Evolutionary conservation across 1,140 invertebrate species (phyloP).

Genomic region (Ephestia elutella): DNA sequence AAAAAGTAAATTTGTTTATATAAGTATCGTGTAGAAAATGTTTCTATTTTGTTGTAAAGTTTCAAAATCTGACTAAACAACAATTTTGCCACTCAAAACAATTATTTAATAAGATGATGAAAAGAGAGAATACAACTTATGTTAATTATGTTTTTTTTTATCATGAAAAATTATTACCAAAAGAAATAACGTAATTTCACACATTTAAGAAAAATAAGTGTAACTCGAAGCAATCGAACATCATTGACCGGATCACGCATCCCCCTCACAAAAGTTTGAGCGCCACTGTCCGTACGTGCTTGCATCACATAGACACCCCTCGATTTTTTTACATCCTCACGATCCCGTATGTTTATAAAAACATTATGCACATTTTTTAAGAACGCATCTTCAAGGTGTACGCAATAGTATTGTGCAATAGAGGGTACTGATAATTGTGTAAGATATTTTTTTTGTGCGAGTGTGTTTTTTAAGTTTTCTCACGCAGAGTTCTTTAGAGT

Average conservation of each 20-base stretch:
- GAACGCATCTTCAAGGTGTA: slow-evolving; percentile 59
- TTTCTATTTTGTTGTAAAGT: no score
- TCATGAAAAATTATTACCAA: no score
- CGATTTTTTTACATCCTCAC: slow-evolving; percentile 43
- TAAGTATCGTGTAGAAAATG: no score
- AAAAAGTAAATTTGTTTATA: no score
- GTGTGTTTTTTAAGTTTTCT: slow-evolving; percentile 68
- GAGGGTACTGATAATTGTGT: slow-evolving; percentile 58
- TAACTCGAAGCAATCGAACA: no score
- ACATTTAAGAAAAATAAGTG: neutral
- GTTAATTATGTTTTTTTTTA: no score
- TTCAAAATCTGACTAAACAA: no score
- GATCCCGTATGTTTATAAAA: slow-evolving; percentile 61
- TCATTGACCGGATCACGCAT: no score
- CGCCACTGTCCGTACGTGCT: slow-evolving; percentile 16
- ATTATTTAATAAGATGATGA: no score
- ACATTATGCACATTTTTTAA: slow-evolving; percentile 71
- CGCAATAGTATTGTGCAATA: slow-evolving; percentile 42
- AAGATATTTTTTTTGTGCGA: slow-evolving; percentile 64
- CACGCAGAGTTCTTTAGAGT: slow-evolving; percentile 59
- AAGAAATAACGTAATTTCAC: no score
- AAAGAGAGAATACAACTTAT: no score
- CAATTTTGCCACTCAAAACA: no score
- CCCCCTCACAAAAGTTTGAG: slow-evolving; percentile 26
- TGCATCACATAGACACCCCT: slow-evolving; percentile 29